Evolutionary conservation across 2,888 invertebrate genomes (phyloP).

Genomic region (Spisula solida): DNA sequence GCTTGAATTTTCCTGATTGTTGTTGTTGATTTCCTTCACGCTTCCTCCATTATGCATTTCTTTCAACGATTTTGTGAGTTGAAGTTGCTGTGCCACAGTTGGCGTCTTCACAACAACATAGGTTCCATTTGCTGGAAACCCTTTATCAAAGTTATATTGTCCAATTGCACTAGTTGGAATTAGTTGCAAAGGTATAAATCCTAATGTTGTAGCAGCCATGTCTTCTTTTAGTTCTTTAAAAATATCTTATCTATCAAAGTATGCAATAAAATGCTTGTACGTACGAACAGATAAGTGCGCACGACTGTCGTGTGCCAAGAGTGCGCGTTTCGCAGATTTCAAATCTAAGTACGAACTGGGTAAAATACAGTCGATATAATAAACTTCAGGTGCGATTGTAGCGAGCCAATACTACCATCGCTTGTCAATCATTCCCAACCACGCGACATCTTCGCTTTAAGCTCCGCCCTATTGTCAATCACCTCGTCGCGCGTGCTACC

Average conservation of each 20-base stretch:
- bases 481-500: constrained; percentile 57
- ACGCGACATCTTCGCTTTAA: constrained; percentile 64
- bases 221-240: not conserved
- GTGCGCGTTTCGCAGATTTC: constrained; percentile 60
- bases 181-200: constrained; percentile 77
- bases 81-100: constrained; percentile 83
- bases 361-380: constrained; percentile 59
- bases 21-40: constrained; percentile 69
- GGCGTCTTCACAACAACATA: constrained; percentile 80
- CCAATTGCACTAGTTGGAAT: constrained; percentile 70
- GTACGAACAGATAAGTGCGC: constrained; percentile 62
- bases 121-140: constrained; percentile 78
- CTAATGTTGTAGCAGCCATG: constrained; percentile 75
- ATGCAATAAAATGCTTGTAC: constrained; percentile 39
- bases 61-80: constrained; percentile 76
- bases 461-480: constrained; percentile 71
- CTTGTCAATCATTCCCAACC: constrained; percentile 69
- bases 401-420: constrained; percentile 54
- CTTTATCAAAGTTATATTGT: constrained; percentile 70
- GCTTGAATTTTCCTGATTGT: constrained; percentile 53
- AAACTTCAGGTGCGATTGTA: constrained; percentile 68
- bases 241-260: constrained; percentile 27
- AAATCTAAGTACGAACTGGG: constrained; percentile 62
- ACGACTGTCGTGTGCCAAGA: constrained; percentile 74
- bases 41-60: constrained; percentile 70